Conservation (phyloP, 2,797 vertebrate genomes). For the Momotus momota region DNA sequence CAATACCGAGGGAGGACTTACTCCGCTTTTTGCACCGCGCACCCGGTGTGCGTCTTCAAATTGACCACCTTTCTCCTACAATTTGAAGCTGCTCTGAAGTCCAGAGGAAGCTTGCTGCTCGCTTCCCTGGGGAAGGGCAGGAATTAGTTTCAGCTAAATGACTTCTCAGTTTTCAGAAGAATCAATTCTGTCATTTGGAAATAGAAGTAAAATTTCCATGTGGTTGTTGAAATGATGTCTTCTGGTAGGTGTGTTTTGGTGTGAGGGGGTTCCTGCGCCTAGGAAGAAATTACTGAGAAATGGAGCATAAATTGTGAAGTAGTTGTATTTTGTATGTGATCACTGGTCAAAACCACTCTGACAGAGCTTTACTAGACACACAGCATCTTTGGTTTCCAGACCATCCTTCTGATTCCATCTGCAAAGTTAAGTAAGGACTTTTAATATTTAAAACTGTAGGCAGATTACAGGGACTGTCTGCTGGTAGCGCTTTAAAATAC, state of each 20-base stretch:
- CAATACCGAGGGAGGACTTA: not conserved
- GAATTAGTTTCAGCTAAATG: not conserved
- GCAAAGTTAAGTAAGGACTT: not conserved
- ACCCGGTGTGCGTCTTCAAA: not conserved
- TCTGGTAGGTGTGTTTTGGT: not conserved
- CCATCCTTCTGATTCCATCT: not conserved
- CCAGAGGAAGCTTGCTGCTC: not conserved
- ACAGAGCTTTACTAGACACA: not conserved
- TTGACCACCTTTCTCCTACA: not conserved
- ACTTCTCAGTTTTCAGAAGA: not conserved
- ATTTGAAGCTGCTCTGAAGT: not conserved
- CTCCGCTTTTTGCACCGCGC: not conserved
- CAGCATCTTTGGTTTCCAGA: not conserved
- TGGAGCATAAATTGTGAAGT: not conserved
- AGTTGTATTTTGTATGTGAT: fast-evolving
- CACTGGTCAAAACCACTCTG: not conserved
- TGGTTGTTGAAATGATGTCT: not conserved
- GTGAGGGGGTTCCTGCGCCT: not conserved
- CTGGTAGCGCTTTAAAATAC: not conserved
- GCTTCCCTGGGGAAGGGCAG: not conserved
- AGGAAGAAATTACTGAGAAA: not conserved
- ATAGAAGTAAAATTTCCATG: not conserved
- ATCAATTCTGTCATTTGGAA: no score
- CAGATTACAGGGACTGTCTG: not conserved
- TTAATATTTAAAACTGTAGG: not conserved